Base-by-base conservation (phyloP, 2,797 vertebrate species). In the Paedocypris micromegethes region DNA sequence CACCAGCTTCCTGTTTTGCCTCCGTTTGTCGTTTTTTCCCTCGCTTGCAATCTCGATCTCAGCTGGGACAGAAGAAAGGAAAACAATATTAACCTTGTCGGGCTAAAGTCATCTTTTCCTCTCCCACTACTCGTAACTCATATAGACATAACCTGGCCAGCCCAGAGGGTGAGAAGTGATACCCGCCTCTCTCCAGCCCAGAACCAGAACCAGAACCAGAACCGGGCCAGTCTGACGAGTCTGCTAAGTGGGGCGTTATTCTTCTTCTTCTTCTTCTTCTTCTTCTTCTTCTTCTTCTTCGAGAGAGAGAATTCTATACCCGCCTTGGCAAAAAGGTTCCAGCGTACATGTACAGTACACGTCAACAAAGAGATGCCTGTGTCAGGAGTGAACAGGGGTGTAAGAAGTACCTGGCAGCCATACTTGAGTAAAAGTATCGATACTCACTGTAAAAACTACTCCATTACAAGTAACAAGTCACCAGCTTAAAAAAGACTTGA, bases 121-220 rank as follows among this genome's bases (percentile, higher is more conserved):
- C 68, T 58, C 52, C 8, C 46, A 50, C 79, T 79, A 83, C 78
- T 66, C 66, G 75, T 81, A 87, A 84, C 84, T 40, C 53, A 85
- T 91, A 70, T 46, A 58, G 47, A 46, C 46, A 57, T 64, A 64
- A 58, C 60, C 68, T 70, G 42, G 3, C 3, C 9, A 43, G 5
- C 9, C 54, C 40, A 39, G 57, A 61, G 68, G 57, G 38, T 56
- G 68, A 58, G 60, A 41, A 58, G 2, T 64, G 68, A 70, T 64
- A 64, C 41, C 64, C 68, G 58, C 59, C 68, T 70, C 37, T 56
- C 68, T 64, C 60, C 53, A 23, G 23, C 1, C 61, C 39, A 55
- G 58, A 61, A 60, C 67, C 37, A 23, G 23, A 23, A 23, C 23
- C 23, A 23, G 23, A 23, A 23, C 23, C 23, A 23, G 23, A 23